Evolutionary conservation across 2,888 invertebrate species (phyloP).

Genomic region (Scaptomyza caliginosa): DNA sequence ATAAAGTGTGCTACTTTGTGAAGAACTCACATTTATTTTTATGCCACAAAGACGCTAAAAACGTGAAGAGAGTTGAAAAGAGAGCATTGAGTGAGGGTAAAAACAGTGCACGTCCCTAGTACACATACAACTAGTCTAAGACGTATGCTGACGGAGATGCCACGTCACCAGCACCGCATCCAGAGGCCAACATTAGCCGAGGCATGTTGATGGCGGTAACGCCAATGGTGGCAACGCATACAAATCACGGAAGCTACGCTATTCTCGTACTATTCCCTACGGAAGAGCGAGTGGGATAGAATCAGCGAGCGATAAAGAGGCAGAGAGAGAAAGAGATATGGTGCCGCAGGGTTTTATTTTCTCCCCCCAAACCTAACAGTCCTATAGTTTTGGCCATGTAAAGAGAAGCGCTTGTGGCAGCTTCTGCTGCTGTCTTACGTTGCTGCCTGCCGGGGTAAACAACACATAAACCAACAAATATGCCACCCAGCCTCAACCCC

Average conservation of each 20-base stretch:
- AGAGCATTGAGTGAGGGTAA: constrained; percentile 15
- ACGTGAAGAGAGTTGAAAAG: constrained; percentile 16
- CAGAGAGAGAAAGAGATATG: not conserved
- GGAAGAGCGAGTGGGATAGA: constrained; percentile 1
- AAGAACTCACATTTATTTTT: constrained; percentile 81
- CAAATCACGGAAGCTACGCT: constrained; percentile 58
- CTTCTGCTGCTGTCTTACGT: constrained; percentile 20
- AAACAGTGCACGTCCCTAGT: constrained; percentile 57
- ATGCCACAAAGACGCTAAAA: constrained; percentile 66
- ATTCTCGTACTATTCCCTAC: constrained; percentile 1
- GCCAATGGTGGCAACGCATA: constrained; percentile 61
- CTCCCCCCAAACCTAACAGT: constrained; percentile 46
- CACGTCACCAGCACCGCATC: constrained; percentile 12
- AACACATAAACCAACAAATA: constrained; percentile 49
- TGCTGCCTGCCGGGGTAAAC: constrained; percentile 35
- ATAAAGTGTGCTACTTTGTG: constrained; percentile 57
- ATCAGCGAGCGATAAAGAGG: too few species aligned
- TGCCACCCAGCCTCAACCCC: too few species aligned
- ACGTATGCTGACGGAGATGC: constrained; percentile 34
- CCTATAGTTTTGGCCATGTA: constrained; percentile 69
- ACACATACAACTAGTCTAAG: constrained; percentile 16
- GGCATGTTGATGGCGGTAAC: constrained; percentile 59
- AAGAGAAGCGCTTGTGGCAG: constrained; percentile 61
- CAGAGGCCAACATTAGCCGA: constrained; percentile 50
- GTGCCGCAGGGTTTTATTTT: constrained; percentile 43